phyloP scores from a whole-genome alignment of 2,797 vertebrate species.

The Chromis chromis region DNA sequence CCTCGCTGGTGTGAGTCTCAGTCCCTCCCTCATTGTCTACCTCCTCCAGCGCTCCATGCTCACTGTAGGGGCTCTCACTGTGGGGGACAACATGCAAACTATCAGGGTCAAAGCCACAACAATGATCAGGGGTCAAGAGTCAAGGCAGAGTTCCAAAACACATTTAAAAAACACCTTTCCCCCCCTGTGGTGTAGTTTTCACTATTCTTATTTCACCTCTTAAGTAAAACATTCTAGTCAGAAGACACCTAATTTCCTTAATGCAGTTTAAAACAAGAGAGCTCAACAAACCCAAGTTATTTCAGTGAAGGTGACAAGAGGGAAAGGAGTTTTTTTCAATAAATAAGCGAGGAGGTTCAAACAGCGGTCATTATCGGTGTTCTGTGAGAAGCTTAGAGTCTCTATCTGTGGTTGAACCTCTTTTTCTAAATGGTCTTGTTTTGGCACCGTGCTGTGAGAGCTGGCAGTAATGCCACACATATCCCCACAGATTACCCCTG shows the following conservation, averaged over 20 bases:
- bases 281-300: conserved; percentile 2
- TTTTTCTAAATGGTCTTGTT: conserved; percentile 44
- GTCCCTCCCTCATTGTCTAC: conserved; percentile 93
- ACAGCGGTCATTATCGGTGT: conserved; percentile 37
- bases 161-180: too few species aligned
- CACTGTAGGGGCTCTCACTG: conserved; percentile 98
- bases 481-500: conserved; percentile 60
- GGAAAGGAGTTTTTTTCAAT: conserved; percentile 6
- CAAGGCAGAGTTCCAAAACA: background rate
- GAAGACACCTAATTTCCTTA: background rate
- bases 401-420: conserved; percentile 47
- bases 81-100: conserved; percentile 35
- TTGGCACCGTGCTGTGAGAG: conserved; percentile 51
- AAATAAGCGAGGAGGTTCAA: conserved; percentile 24
- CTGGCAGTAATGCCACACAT: conserved; percentile 51
- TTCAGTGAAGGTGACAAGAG: conserved; percentile 5
- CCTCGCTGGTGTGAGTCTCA: conserved; percentile 97
- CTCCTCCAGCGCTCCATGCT: conserved; percentile 95
- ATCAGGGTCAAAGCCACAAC: conserved; percentile 29
- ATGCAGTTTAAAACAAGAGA: background rate
- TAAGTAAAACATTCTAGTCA: too few species aligned
- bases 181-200: too few species aligned
- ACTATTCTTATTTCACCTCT: background rate
- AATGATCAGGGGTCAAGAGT: conserved; percentile 10
- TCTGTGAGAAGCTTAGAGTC: conserved; percentile 40